Evolutionary conservation across 2,888 invertebrate genomes (phyloP).

Genomic region (Conomelus anceps): DNA sequence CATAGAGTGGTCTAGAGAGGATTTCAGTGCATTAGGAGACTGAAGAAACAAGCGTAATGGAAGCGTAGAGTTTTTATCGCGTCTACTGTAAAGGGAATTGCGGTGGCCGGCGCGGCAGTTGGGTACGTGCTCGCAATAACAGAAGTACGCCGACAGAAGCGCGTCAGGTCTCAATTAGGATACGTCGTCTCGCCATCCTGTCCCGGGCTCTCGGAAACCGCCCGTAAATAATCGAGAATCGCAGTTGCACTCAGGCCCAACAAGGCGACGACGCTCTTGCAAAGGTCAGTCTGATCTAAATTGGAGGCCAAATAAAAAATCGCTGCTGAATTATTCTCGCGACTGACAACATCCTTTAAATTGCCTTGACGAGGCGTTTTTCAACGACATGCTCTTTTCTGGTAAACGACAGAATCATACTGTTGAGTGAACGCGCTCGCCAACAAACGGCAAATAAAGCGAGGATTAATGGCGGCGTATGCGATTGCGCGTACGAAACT

Average conservation of each 20-base stretch:
- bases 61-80: background rate
- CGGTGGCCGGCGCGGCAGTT: background rate
- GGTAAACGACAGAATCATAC: background rate
- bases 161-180: background rate
- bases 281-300: background rate
- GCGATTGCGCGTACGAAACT: background rate
- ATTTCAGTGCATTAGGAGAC: background rate
- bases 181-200: background rate
- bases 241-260: background rate
- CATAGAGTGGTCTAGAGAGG: no score
- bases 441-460: background rate
- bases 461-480: background rate
- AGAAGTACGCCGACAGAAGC: background rate
- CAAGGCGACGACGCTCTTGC: background rate
- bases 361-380: background rate
- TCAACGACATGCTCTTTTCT: background rate
- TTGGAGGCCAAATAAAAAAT: background rate
- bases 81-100: background rate
- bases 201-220: background rate
- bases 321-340: background rate
- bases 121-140: background rate
- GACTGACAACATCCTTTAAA: background rate
- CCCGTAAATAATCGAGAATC: background rate
- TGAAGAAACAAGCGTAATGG: background rate
- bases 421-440: background rate